Base-by-base conservation (phyloP, 2,888 invertebrate species). In the Zhengitettix transpicula region DNA sequence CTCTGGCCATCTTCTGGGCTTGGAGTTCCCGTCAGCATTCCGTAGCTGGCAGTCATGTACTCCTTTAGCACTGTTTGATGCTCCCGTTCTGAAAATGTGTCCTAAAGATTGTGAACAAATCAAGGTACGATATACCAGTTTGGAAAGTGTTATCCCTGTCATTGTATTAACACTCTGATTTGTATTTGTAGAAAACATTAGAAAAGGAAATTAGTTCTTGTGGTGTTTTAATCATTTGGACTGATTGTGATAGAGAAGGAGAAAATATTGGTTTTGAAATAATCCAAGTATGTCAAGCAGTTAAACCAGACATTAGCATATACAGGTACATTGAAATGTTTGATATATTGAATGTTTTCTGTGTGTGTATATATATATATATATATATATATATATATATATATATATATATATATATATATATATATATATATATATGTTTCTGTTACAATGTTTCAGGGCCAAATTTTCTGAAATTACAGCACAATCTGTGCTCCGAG, bases 181-280 rank as follows among this genome's bases (percentile, higher is more conserved):
- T 47, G 2, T 55, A 5, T 1, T 73, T 76, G 3, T 68, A 87
- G 79, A 81, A 76, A 73, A 86, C 87, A 7, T 71, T 88, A 66
- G 84, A 87, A 71, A 76, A 78, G 66, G 86, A 87, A 77, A 75
- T 84, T 3, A 73, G 77, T 16, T 70, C 73, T 44, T 88, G 88
- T 67, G 75, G 81, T 65, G 83, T 83, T 0, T 77, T 99, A 7
- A 89, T 99, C 16, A 89, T 99, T 66, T 99, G 99, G 99, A 99
- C 99, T 1, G 99, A 99, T 91, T 96, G 99, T 77, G 99, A 99
- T 78, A 83, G 99, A 74, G 99, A 99, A 78, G 98, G 98, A 42
- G 98, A 99, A 75, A 97, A 98, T 72, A 99, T 99, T 71, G 99
- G 97, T 0, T 97, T 84, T 78, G 98, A 99, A 79, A 84, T 99